Evolutionary conservation across 2,113 vertebrate genomes (phyloP), one percentile per base, ranked within the genome.

Genomic region (Dissostichus mawsoni): DNA sequence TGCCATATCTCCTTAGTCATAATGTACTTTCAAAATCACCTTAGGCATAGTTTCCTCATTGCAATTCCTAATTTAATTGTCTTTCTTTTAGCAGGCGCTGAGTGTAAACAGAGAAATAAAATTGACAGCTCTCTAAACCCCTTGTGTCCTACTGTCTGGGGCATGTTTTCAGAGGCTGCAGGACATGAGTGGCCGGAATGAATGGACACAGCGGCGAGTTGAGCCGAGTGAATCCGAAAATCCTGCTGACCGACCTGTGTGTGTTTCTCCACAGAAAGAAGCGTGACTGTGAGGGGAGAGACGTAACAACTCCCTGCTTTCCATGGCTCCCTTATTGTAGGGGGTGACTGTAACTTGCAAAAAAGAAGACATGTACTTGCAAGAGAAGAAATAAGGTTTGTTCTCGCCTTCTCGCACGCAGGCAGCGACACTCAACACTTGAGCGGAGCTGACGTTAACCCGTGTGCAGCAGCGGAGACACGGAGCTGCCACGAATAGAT

Each of bases 141-240:
- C 17, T 20, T 20, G n/a, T 59, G 53, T 33, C 57, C 13, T 36
- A 9, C 14, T 36, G 25, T 59, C 20, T 12, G 1, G 47, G 20
- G 63, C 58, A 29, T 25, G 64, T 52, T 57, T 45, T n/a, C 16
- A 36, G 11, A 17, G 45, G 56, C 47, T n/a, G 45, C 76, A 8
- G 69, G 78, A 53, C 33, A 66, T 17, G 29, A 8, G 74, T 62
- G 16, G 58, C 50, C 57, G 70, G 56, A 73, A 74, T 81, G 89
- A 87, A 82, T 63, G 86, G 84, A 83, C 86, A 80, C 23, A 47
- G 68, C 61, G 18, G 64, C 93, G 90, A 92, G 74, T 57, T 53
- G 14, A 83, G 73, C 87, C 92, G 94, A 93, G 87, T 65, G 86
- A 48, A 89, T 72, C 91, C 92, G 93, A 94, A 92, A 74, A 88